Evolutionary conservation across 2,888 invertebrate species (phyloP), one percentile per base, ranked within the genome.

Genomic region (Drosophila birchii): DNA sequence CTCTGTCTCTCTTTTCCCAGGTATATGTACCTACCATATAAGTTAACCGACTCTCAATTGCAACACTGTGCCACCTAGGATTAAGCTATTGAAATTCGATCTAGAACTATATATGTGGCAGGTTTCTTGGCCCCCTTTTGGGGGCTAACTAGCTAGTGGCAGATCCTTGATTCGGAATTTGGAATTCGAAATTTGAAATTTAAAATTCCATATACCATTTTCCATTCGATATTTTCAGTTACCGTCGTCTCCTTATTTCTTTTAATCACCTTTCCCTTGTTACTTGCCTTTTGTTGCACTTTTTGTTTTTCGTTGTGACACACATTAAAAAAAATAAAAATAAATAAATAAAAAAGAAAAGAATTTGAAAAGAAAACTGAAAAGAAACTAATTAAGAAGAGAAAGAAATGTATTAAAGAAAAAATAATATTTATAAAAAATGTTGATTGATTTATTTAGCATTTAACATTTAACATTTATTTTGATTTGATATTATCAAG

Each of bases 401-500:
- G 36, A 34, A 57, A 54, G 32, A 62, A 49, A 36, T 26, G 18
- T 56, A 20, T 53, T 41, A 29, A 66, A 41, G 18, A 53, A 41
- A 43, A 29, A 41, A 43, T 43, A 43, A 41, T 11, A 60, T 59
- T 41, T 18, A 55, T 49, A 38, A 44, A 41, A 44, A 69, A 41
- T 74, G 55, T 45, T 41, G 57, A 72, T 73, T 77, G 69, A 74
- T 75, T 55, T 49, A 75, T 51, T 51, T 51, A 34, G 34, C 51
- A 51, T 81, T 78, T 72, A 63, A 72, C 53, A 54, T 58, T 41
- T 75, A 49, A 74, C 51, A 54, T 59, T 43, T 75, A 49, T 67
- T 75, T 61, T 73, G 38, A 64, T 73, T 68, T 73, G 60, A 69
- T 63, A 68, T 75, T 91, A 91, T 91, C 96, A 96, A 96, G 96